Base-by-base conservation (phyloP, 1,140 invertebrate species). In the Drosophila sechellia region DNA sequence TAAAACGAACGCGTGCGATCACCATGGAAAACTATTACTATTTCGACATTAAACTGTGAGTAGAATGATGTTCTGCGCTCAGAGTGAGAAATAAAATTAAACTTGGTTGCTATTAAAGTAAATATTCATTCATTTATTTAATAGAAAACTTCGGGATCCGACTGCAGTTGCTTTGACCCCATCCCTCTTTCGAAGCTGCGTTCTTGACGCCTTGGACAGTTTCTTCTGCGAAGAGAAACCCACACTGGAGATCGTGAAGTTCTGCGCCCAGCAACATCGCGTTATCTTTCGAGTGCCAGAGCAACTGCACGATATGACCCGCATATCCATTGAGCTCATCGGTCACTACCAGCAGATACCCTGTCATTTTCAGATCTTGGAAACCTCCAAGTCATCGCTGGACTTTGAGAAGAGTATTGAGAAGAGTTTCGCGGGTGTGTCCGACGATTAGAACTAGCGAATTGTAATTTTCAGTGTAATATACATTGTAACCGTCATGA, bases 201-300 rank as follows among this genome's bases (percentile, higher is more conserved):
- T 95, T 58, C 87, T 94, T 22, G 79, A 93, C 60, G 92, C 93
- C 2, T 68, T 95, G 25, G 92, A 92, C n/a, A 91, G 92, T 58
- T 85, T 95, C 22, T 94, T 95, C 79, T 95, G 95, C 1, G 94
- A 94, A 54, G 90, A 94, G 13, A 92, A 93, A 58, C 90, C 93
- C 31, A 81, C 75, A 8, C 80, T 95, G 22, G 94, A 95, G 55
- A 79, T 96, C 27, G 71, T 96, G 0, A 95, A 94, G 70, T 95
- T 94, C 56, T 91, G 94, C 81, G 58, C 86, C 1, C 11, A 68
- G 0, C 87, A 91, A 25, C 84, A 77, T 40, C 92, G 94, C 59
- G 95, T 93, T 25, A 92, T 95, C 13, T 54, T 95, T 46, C 92
- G 94, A 46, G 95, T 95, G 37, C 91, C 94, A 0, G 91, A 92